Evolutionary conservation across 1,140 invertebrate species (phyloP).

Genomic region (Goniozus legneri): DNA sequence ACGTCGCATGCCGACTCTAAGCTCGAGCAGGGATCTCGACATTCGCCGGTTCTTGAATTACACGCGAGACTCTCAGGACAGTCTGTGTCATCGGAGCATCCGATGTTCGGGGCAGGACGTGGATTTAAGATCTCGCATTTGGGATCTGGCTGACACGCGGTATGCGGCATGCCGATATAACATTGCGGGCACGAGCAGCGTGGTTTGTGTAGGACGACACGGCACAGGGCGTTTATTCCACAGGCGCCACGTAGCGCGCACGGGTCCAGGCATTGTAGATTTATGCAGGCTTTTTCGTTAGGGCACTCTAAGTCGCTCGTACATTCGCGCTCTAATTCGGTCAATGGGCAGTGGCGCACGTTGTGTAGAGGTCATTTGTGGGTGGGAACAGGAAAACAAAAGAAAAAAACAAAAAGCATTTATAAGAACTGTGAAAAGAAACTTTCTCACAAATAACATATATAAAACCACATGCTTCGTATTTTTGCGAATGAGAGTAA

Average conservation of each 20-base stretch:
- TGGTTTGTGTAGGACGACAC: constrained; percentile 75
- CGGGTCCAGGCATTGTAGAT: constrained; percentile 82
- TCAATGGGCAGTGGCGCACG: constrained; percentile 13
- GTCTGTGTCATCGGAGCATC: constrained; percentile 65
- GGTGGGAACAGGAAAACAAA: constrained; percentile 21
- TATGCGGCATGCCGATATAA: constrained; percentile 75
- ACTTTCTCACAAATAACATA: constrained; percentile 68
- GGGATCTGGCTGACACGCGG: constrained; percentile 72
- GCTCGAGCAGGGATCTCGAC: constrained; percentile 73
- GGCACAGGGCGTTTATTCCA: constrained; percentile 84
- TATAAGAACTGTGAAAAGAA: constrained; percentile 73
- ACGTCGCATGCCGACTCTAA: constrained; percentile 58
- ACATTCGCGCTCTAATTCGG: constrained; percentile 78
- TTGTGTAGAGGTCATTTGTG: constrained; percentile 21
- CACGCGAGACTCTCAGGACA: constrained; percentile 77
- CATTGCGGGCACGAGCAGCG: constrained; percentile 84
- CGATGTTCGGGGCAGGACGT: constrained; percentile 47
- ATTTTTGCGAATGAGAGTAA: too few species aligned
- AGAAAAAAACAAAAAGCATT: constrained; percentile 66
- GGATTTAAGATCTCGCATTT: constrained; percentile 63
- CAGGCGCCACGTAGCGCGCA: constrained; percentile 83
- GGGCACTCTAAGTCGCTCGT: constrained; percentile 86
- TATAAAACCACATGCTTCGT: constrained; percentile 69
- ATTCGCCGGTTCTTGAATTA: constrained; percentile 63
- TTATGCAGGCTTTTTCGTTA: constrained; percentile 85